A percentile compares a stretch with the other conserved stretches of the same genome.
phyloP scores from a whole-genome alignment of 2,888 invertebrate species.

The Oxystoma pomonae region DNA sequence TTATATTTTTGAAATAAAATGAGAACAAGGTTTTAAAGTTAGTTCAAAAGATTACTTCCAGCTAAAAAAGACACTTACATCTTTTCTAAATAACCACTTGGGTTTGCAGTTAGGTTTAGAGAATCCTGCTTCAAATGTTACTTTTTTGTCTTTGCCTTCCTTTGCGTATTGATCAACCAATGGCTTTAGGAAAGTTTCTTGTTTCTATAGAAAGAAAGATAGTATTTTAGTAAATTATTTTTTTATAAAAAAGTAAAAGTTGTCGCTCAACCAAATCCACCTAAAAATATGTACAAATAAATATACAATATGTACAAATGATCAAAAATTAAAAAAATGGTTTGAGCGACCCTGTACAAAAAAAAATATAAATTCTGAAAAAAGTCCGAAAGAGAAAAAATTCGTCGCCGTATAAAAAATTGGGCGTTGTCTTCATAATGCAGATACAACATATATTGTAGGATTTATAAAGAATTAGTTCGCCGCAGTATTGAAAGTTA shows the following conservation, averaged over 20 bases:
- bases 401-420: slow-evolving; percentile 13
- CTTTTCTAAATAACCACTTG: slow-evolving; percentile 88
- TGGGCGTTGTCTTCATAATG: slow-evolving; percentile 13
- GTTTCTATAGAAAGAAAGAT: slow-evolving; percentile 68
- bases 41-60: too few relatives aligned
- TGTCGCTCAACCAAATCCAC: neutral
- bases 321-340: neutral
- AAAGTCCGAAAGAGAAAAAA: too few relatives aligned
- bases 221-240: too few relatives aligned
- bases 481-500: neutral
- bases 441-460: slow-evolving; percentile 20
- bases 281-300: neutral
- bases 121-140: slow-evolving; percentile 90
- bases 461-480: neutral
- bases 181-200: slow-evolving; percentile 90
- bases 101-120: slow-evolving; percentile 94
- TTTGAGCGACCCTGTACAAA: neutral
- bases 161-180: slow-evolving; percentile 91
- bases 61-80: slow-evolving; percentile 66
- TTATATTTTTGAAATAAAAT: too few relatives aligned
- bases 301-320: neutral
- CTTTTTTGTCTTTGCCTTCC: slow-evolving; percentile 95
- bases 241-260: neutral
- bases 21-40: too few relatives aligned
- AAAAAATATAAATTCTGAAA: neutral